These are phyloP conservation scores for Gallinago jamesoni DNA, from an alignment of 2,113 vertebrate genomes.

Conservation along the genomic window DNA sequence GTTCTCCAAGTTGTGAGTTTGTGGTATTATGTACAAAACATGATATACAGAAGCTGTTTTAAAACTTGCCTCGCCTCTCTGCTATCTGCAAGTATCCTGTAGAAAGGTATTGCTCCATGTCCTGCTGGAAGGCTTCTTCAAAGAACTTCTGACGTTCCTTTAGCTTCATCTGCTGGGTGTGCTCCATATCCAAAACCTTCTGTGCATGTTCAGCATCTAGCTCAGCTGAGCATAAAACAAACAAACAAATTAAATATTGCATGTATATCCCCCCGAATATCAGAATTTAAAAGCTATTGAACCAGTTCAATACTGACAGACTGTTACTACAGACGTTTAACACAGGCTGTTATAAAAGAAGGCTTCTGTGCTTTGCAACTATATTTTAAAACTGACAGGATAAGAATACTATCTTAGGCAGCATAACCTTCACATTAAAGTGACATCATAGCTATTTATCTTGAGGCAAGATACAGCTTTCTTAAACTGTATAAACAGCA, in stretches of 20 bases:
- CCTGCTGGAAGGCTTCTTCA: slow-evolving; percentile 97
- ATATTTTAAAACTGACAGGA: background rate
- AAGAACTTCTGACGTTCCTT: slow-evolving; percentile 97
- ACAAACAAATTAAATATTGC: background rate
- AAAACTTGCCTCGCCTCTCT: slow-evolving; percentile 89
- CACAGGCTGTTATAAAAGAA: background rate
- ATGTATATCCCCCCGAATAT: background rate
- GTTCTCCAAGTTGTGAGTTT: background rate
- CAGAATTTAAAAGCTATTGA: background rate
- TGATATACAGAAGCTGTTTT: background rate
- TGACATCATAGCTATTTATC: background rate
- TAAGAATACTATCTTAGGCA: background rate
- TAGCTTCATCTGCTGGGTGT: slow-evolving; percentile 87
- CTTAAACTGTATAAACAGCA: background rate
- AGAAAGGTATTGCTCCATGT: slow-evolving; percentile 98
- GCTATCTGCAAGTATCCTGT: slow-evolving; percentile 94
- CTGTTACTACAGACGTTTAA: background rate
- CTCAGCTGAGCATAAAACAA: slow-evolving; percentile 80
- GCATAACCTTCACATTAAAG: background rate
- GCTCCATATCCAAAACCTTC: slow-evolving; percentile 87
- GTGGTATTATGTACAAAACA: background rate
- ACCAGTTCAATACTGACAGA: background rate
- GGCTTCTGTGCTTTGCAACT: background rate
- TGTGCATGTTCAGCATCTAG: slow-evolving; percentile 87
- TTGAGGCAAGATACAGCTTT: background rate